phyloP scores from a whole-genome alignment of 2,888 invertebrate species.

The Lasioglossum pauxillum region DNA sequence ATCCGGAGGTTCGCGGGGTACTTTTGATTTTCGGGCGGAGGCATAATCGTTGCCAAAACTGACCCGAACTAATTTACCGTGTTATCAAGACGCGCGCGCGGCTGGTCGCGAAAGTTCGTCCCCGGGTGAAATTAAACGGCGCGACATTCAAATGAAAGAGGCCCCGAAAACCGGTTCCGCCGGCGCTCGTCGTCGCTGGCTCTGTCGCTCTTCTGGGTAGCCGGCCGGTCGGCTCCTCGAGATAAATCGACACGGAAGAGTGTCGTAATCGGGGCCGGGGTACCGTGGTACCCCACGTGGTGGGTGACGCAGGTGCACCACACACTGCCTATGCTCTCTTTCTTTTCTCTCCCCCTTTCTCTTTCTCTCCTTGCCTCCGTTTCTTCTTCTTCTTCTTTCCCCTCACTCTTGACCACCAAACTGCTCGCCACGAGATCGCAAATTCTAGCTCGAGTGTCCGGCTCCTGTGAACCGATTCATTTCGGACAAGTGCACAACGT shows the following conservation, averaged over 20 bases:
- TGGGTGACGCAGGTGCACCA: conserved; percentile 67
- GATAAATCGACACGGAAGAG: conserved; percentile 75
- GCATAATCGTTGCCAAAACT: conserved; percentile 45
- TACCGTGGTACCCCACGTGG: conserved; percentile 67
- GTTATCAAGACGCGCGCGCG: conserved; percentile 59
- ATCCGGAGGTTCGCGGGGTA: background rate
- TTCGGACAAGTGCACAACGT: background rate
- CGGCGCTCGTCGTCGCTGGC: conserved; percentile 35
- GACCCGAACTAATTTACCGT: conserved; percentile 69
- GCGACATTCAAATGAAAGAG: conserved; percentile 71
- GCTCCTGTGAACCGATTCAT: background rate
- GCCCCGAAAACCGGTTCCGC: conserved; percentile 70
- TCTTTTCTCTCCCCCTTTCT: conserved; percentile 30
- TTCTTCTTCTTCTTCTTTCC: background rate
- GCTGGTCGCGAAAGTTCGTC: conserved; percentile 70
- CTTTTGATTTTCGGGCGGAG: conserved; percentile 51
- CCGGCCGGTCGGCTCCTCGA: conserved; percentile 57
- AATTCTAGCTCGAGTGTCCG: conserved; percentile 7
- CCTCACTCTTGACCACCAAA: background rate
- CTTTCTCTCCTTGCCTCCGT: conserved; percentile 9
- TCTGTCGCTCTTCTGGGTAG: conserved; percentile 43
- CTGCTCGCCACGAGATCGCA: background rate
- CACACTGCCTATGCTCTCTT: conserved; percentile 17
- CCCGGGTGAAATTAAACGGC: conserved; percentile 71
- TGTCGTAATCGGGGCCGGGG: conserved; percentile 72